phyloP scores from a whole-genome alignment of 2,113 vertebrate species.

The Aramus guarauna region DNA sequence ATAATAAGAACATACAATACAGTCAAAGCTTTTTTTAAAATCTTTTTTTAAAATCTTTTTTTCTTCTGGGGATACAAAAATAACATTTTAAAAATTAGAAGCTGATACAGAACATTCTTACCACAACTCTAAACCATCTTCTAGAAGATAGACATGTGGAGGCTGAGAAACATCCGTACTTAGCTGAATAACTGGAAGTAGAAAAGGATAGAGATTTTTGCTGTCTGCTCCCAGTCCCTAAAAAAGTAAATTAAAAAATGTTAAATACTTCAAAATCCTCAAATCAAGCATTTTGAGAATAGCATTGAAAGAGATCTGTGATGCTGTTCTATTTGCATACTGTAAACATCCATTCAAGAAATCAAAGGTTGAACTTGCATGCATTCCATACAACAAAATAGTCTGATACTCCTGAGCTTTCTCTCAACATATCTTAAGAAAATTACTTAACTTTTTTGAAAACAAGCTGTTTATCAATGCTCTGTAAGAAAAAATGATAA shows the following conservation, averaged over 20 bases:
- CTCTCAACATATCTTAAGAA: not conserved
- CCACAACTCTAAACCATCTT: constrained; percentile 98
- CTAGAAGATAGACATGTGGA: constrained; percentile 97
- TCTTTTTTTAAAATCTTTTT: not conserved
- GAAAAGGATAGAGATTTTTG: constrained; percentile 95
- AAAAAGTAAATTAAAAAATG: constrained; percentile 29
- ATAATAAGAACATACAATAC: not conserved
- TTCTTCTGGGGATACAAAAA: not conserved
- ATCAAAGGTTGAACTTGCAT: not conserved
- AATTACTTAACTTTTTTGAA: not conserved
- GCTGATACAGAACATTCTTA: constrained; percentile 60
- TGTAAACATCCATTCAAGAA: not conserved
- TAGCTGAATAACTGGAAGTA: constrained; percentile 96
- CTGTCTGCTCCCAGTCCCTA: constrained; percentile 94
- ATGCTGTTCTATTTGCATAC: not conserved
- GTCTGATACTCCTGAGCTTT: not conserved
- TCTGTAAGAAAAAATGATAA: not conserved
- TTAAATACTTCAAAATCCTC: not conserved
- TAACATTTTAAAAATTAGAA: not conserved
- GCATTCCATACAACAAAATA: not conserved
- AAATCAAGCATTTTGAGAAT: not conserved
- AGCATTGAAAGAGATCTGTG: not conserved
- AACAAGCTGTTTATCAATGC: not conserved
- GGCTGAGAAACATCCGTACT: constrained; percentile 96
- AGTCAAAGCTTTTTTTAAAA: not conserved